phyloP scores from a whole-genome alignment of 2,888 invertebrate genomes.

The Cantharis nigra region DNA sequence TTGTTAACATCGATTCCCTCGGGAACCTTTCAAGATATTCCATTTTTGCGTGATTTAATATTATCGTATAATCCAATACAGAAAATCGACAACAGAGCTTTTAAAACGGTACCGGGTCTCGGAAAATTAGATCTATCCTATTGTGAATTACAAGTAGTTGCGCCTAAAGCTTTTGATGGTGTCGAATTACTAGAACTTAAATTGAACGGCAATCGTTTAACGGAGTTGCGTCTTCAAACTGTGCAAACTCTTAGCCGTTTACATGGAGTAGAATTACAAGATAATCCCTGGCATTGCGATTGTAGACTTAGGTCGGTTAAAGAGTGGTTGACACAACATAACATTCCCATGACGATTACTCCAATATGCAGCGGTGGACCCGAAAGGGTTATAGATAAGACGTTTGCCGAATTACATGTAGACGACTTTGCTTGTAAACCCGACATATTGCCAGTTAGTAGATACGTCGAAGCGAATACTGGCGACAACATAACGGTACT shows the following conservation, averaged over 20 bases:
- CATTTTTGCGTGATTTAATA: constrained; percentile 80
- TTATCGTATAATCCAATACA: constrained; percentile 82
- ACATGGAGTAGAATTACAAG: constrained; percentile 81
- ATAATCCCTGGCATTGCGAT: constrained; percentile 89
- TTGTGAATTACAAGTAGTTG: constrained; percentile 79
- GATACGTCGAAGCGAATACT: constrained; percentile 77
- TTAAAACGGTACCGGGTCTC: constrained; percentile 74
- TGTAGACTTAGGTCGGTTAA: constrained; percentile 81
- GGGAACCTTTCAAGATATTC: constrained; percentile 76
- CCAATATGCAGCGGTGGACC: constrained; percentile 78
- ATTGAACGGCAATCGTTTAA: constrained; percentile 79
- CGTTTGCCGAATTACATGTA: constrained; percentile 75
- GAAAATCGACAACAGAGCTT: constrained; percentile 76
- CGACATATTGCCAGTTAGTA: constrained; percentile 74
- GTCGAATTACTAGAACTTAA: constrained; percentile 79
- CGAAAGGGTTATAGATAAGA: constrained; percentile 69
- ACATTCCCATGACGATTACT: constrained; percentile 76
- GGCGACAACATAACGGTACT: constrained; percentile 86
- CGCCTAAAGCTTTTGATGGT: constrained; percentile 77
- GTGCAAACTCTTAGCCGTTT: constrained; percentile 75
- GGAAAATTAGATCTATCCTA: constrained; percentile 84
- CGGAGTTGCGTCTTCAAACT: constrained; percentile 72
- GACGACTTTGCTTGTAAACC: constrained; percentile 89
- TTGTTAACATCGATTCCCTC: constrained; percentile 80
- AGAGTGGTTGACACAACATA: constrained; percentile 78